Conservation (phyloP, 2,113 vertebrate species). For the Hippocampus abdominalis region DNA sequence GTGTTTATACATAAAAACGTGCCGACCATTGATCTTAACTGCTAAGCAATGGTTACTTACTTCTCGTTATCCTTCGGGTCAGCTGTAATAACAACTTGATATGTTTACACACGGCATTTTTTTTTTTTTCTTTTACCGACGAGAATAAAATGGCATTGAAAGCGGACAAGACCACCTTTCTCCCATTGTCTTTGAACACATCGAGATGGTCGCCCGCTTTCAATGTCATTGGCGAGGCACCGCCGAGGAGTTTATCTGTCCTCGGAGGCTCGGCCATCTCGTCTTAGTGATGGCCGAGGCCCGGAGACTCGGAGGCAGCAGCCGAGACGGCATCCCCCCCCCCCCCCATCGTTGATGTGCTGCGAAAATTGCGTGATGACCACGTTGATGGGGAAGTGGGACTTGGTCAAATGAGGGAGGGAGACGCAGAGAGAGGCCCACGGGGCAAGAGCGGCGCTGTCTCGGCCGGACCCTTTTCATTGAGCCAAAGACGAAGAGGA, state of each 20-base stretch:
- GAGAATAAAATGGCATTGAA: constrained; percentile 35
- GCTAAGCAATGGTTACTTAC: neutral
- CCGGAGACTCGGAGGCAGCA: constrained; percentile 41
- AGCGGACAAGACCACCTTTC: constrained; percentile 8
- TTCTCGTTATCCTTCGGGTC: constrained; percentile 11
- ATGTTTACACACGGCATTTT: constrained; percentile 26
- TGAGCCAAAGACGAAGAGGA: constrained; percentile 66
- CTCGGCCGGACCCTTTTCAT: constrained; percentile 67
- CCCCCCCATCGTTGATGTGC: constrained; percentile 45
- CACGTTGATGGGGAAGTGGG: constrained; percentile 40
- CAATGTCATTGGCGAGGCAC: constrained; percentile 27
- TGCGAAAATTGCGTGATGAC: constrained; percentile 63
- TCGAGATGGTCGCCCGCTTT: constrained; percentile 8
- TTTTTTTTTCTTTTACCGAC: constrained; percentile 26
- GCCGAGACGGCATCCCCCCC: constrained; percentile 37
- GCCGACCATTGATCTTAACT: constrained; percentile 4
- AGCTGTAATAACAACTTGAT: constrained; percentile 23
- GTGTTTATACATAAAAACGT: no score
- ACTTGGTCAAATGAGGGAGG: constrained; percentile 23
- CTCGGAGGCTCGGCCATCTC: constrained; percentile 51
- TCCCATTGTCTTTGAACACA: constrained; percentile 19
- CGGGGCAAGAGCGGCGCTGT: constrained; percentile 65
- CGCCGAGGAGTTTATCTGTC: constrained; percentile 42
- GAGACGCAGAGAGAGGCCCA: constrained; percentile 49
- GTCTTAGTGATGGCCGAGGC: constrained; percentile 40